A percentile compares a stretch with the other conserved stretches of the same genome.
phyloP scores from a whole-genome alignment of 2,888 invertebrate genomes.

The Abrostola tripartita region DNA sequence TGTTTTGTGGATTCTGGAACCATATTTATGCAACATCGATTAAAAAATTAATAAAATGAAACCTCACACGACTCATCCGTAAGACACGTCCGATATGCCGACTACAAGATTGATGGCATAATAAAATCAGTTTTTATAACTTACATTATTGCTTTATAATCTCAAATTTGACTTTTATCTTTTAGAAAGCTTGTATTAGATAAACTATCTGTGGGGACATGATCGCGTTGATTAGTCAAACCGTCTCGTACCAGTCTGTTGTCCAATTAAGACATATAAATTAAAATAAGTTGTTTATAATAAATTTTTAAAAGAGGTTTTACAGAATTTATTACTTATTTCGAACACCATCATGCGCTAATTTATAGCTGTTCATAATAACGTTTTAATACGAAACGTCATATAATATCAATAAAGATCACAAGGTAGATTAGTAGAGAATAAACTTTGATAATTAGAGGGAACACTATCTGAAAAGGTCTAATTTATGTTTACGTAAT shows the following conservation, averaged over 20 bases:
- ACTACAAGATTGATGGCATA: conserved; percentile 85
- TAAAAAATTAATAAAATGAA: conserved; percentile 59
- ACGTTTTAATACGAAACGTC: conserved; percentile 54
- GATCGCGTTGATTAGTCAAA: conserved; percentile 80
- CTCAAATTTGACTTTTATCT: conserved; percentile 85
- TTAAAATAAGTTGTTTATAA: conserved; percentile 67
- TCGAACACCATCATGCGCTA: conserved; percentile 62
- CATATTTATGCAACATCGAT: conserved; percentile 36
- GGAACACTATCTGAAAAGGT: conserved; percentile 32
- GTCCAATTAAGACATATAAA: conserved; percentile 73
- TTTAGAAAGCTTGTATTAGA: conserved; percentile 82
- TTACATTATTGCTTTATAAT: conserved; percentile 83
- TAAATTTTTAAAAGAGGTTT: conserved; percentile 61
- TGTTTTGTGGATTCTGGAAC: conserved; percentile 11
- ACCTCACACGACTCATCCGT: conserved; percentile 74
- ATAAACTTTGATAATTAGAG: conserved; percentile 50
- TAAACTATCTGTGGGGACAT: conserved; percentile 80
- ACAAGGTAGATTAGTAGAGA: conserved; percentile 49
- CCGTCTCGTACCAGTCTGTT: conserved; percentile 62
- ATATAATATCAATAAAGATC: conserved; percentile 58
- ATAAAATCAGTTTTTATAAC: conserved; percentile 84
- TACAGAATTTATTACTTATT: conserved; percentile 65
- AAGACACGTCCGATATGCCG: conserved; percentile 67
- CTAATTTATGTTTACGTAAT: conserved; percentile 32
- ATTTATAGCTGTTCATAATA: conserved; percentile 61